Conservation (phyloP, 2,888 invertebrate species). For the Thysanoteuthis rhombus region DNA sequence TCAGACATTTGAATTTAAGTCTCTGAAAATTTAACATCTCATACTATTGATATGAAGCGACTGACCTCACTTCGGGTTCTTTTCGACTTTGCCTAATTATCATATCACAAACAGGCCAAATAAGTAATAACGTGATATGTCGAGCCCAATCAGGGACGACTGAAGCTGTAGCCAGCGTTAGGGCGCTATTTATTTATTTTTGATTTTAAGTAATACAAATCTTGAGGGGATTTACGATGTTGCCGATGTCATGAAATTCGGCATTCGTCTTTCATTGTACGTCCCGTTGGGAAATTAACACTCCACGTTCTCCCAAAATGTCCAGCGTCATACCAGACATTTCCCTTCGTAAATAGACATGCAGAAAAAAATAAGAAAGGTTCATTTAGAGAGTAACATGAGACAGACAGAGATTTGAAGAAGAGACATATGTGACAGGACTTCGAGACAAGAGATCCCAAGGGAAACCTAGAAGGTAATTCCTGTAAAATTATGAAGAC, state of each 20-base stretch:
- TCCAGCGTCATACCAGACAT: neutral
- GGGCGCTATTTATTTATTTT: too few relatives aligned
- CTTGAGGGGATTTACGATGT: neutral
- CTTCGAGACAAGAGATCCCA: neutral
- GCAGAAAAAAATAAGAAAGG: neutral
- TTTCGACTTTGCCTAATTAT: too few relatives aligned
- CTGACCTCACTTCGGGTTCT: too few relatives aligned
- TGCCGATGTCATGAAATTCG: neutral
- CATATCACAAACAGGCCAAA: too few relatives aligned
- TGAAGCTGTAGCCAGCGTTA: too few relatives aligned
- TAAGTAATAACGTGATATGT: too few relatives aligned
- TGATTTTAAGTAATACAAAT: neutral
- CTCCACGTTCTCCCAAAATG: neutral
- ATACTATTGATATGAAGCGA: too few relatives aligned
- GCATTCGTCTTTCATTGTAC: neutral
- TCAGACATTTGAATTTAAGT: too few relatives aligned
- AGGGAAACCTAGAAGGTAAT: neutral
- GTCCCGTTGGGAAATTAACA: neutral
- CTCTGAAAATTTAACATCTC: too few relatives aligned
- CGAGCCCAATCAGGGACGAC: too few relatives aligned
- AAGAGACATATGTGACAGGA: neutral
- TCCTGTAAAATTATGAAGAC: neutral
- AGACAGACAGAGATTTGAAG: neutral
- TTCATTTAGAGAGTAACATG: neutral
- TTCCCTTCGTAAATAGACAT: neutral